Percentiles rank a stretch among this genome's conserved stretches.
Conservation (phyloP, 2,797 vertebrate species). For the Eulemur coronatus region DNA sequence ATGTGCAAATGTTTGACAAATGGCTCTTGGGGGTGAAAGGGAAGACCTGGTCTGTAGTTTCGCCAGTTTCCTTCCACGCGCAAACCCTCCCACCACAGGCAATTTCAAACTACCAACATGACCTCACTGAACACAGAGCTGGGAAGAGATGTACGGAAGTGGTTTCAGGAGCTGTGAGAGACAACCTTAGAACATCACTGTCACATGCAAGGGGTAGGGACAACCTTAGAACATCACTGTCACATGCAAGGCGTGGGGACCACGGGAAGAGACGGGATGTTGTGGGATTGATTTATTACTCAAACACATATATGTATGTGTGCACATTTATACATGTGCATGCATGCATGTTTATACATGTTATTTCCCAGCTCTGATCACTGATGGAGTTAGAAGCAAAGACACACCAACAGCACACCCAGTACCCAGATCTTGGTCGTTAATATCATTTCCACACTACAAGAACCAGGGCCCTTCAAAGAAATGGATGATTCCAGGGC, state of each 20-base stretch:
- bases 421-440: not conserved
- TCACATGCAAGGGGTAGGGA: not conserved
- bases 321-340: not conserved
- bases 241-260: not conserved
- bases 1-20: not conserved
- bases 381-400: not conserved
- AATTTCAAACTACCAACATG: not conserved
- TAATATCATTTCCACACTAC: not conserved
- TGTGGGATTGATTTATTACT: not conserved
- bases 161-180: not conserved
- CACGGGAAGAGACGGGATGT: not conserved
- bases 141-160: not conserved
- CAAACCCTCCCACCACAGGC: not conserved
- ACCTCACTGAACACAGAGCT: not conserved
- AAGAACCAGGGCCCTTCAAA: not conserved
- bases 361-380: not conserved
- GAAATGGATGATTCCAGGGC: not conserved
- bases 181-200: not conserved
- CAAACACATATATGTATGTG: not conserved
- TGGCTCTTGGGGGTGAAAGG: not conserved
- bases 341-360: no score
- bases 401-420: not conserved
- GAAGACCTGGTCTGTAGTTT: not conserved
- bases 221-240: not conserved
- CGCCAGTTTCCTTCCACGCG: not conserved